phyloP scores from a whole-genome alignment of 2,113 vertebrate species.

The Ovis canadensis region DNA sequence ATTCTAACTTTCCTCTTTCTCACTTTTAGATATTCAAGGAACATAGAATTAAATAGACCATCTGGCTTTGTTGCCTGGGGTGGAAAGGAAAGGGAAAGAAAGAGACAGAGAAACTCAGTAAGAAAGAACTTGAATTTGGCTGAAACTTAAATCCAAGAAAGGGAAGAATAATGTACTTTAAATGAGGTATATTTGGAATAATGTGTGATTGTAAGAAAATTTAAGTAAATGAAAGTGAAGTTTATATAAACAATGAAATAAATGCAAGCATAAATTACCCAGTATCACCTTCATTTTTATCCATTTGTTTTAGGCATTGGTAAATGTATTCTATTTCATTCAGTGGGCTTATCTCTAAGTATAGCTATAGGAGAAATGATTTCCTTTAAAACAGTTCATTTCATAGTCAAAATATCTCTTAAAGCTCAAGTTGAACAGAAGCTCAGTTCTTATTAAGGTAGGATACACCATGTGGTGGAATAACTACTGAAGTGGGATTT shows the following conservation, averaged over 20 bases:
- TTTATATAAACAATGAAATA: not conserved
- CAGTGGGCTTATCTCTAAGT: not conserved
- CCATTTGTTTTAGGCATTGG: not conserved
- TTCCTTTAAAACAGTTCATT: not conserved
- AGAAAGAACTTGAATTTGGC: not conserved
- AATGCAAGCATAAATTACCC: not conserved
- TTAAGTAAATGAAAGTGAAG: not conserved
- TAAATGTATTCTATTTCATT: not conserved
- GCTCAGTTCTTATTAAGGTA: not conserved
- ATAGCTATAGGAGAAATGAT: not conserved
- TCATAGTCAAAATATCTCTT: not conserved
- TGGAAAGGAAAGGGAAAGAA: not conserved
- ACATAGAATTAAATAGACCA: not conserved
- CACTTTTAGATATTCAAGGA: not conserved
- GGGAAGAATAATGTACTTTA: not conserved
- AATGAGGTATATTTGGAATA: not conserved
- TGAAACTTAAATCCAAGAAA: not conserved
- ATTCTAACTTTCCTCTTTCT: not conserved
- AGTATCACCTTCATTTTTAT: not conserved
- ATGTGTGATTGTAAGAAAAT: not conserved
- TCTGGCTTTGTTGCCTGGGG: not conserved
- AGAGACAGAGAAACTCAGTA: not conserved
- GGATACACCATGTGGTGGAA: accelerated
- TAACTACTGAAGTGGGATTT: not conserved
- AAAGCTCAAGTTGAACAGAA: not conserved